Percentiles rank a stretch among this genome's conserved stretches.
These are phyloP conservation scores for Jaculus jaculus DNA, from an alignment of 2,113 vertebrate genomes.

Conservation along the genomic window DNA sequence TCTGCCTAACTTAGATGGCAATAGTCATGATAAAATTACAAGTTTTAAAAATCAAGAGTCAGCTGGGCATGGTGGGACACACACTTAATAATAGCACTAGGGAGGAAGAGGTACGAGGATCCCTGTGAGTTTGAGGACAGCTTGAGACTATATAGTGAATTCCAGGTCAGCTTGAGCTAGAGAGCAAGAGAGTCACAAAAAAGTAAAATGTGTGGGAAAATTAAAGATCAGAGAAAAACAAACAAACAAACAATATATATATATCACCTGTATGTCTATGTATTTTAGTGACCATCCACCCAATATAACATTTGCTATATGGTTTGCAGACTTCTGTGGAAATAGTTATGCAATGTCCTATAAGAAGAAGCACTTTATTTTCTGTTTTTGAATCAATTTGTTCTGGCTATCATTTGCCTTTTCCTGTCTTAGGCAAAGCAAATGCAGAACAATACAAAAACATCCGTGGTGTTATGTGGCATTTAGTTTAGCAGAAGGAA, in stretches of 20 bases:
- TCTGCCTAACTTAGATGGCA: neutral
- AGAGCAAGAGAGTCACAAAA: too few relatives aligned
- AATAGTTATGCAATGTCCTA: neutral
- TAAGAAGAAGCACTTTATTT: neutral
- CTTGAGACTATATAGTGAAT: too few relatives aligned
- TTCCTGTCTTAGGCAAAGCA: neutral
- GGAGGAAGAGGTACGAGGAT: too few relatives aligned
- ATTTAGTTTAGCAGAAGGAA: neutral
- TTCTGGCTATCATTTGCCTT: neutral
- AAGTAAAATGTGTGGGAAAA: neutral
- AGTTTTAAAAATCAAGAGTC: neutral
- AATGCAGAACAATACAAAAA: neutral
- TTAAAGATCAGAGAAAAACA: neutral
- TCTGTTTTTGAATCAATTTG: neutral
- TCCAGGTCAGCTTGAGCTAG: too few relatives aligned
- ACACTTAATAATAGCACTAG: too few relatives aligned
- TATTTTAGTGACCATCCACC: neutral
- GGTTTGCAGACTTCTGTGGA: neutral
- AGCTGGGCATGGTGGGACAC: neutral
- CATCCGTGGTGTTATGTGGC: neutral
- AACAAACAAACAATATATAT: neutral
- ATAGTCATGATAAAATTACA: neutral
- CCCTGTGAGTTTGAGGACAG: too few relatives aligned
- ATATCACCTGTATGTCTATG: neutral
- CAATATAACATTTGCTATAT: neutral